Conservation (phyloP, 2,113 vertebrate genomes). For the Himantopus leucocephalus region DNA sequence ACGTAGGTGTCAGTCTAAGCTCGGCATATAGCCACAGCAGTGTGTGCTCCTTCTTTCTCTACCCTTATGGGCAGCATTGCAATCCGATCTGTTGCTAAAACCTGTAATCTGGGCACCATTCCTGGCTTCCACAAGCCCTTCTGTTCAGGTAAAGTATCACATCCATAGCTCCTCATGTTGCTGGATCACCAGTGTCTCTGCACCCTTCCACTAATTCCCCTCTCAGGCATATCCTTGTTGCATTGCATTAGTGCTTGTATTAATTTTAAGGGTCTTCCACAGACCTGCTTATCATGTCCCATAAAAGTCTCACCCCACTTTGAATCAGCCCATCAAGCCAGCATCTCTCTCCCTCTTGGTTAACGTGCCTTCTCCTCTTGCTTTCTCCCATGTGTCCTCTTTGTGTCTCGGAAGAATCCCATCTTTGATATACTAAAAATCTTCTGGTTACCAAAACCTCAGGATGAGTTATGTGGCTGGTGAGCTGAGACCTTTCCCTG, state of each 20-base stretch:
- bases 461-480: neutral
- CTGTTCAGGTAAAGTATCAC: neutral
- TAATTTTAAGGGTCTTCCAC: neutral
- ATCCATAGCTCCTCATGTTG: neutral
- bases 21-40: neutral
- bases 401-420: neutral
- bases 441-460: neutral
- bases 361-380: neutral
- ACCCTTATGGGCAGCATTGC: neutral
- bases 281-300: neutral
- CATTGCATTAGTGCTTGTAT: neutral
- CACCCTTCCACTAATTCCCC: neutral
- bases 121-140: neutral
- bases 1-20: neutral
- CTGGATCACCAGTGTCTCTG: neutral
- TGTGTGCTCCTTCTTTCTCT: neutral
- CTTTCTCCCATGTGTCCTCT: neutral
- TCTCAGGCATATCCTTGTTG: fast-evolving
- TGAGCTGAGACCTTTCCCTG: neutral
- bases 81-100: neutral
- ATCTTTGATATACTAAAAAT: neutral
- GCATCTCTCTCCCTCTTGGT: neutral
- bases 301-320: neutral
- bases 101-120: neutral
- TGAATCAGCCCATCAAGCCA: neutral